Conservation (phyloP, 1,140 invertebrate species). For the Drosophila saltans region DNA sequence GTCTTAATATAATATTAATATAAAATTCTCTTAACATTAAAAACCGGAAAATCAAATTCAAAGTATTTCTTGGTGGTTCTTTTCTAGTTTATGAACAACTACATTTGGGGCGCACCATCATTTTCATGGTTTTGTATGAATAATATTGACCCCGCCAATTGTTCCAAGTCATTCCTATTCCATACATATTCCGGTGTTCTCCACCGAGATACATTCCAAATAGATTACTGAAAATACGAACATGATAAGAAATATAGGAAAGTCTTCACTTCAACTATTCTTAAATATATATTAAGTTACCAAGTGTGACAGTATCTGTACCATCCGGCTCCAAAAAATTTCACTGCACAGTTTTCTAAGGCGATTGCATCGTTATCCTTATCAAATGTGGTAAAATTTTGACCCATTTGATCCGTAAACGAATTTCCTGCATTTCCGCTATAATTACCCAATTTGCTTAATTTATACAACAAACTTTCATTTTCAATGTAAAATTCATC, state of each 20-base stretch:
- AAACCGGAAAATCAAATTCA: too few relatives aligned
- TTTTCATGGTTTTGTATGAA: conserved; percentile 6
- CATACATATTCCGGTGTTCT: neutral
- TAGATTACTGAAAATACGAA: conserved; percentile 10
- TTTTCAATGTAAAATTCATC: conserved; percentile 7
- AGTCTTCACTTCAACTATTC: too few relatives aligned
- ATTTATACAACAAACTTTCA: neutral
- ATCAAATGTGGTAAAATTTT: conserved; percentile 3
- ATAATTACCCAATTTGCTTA: neutral
- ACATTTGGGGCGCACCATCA: conserved; percentile 9
- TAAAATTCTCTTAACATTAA: too few relatives aligned
- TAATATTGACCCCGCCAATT: neutral
- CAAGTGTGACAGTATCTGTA: neutral
- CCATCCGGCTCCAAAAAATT: neutral
- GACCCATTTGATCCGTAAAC: neutral
- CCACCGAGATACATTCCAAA: neutral
- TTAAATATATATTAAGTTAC: too few relatives aligned
- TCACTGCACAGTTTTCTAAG: too few relatives aligned
- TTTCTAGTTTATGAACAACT: too few relatives aligned
- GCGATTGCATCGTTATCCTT: neutral
- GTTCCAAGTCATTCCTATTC: too few relatives aligned
- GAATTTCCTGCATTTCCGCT: conserved; percentile 15
- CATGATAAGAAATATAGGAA: too few relatives aligned
- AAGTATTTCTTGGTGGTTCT: too few relatives aligned
- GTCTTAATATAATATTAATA: too few relatives aligned